phyloP scores from a whole-genome alignment of 2,797 vertebrate species.

The Pseudomugil tenellus region DNA sequence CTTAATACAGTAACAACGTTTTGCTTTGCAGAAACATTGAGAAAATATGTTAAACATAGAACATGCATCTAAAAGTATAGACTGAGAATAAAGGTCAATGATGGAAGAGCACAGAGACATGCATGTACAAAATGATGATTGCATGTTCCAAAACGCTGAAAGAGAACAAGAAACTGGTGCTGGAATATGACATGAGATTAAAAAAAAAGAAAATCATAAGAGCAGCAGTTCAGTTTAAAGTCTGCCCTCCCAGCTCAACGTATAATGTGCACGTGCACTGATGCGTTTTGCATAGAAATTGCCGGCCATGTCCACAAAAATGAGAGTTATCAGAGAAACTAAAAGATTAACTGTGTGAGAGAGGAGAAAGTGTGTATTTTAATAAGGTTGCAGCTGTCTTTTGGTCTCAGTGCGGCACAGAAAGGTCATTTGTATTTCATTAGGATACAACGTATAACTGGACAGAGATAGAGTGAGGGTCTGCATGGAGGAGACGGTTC shows the following conservation, averaged over 20 bases:
- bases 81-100: not conserved
- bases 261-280: slow-evolving; percentile 31
- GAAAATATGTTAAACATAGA: not conserved
- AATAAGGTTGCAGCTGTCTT: slow-evolving; percentile 58
- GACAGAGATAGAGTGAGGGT: slow-evolving; percentile 31
- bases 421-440: slow-evolving; percentile 75
- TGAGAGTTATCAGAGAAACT: slow-evolving; percentile 58
- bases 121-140: too few species aligned
- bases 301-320: slow-evolving; percentile 36
- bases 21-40: not conserved
- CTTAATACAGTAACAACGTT: not conserved
- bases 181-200: slow-evolving; percentile 25
- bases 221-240: slow-evolving; percentile 54
- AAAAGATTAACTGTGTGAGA: slow-evolving; percentile 33
- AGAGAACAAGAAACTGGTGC: slow-evolving; percentile 31
- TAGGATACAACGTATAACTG: slow-evolving; percentile 25
- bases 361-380: slow-evolving; percentile 49
- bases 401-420: slow-evolving; percentile 43
- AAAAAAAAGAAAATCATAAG: slow-evolving; percentile 36
- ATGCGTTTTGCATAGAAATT: slow-evolving; percentile 71
- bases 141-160: not conserved
- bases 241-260: slow-evolving; percentile 40
- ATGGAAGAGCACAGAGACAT: slow-evolving; percentile 1
- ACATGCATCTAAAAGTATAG: not conserved
- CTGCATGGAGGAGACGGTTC: slow-evolving; percentile 30